These are phyloP conservation scores for Rutilus rutilus DNA, from an alignment of 2,113 vertebrate species.

Conservation along the genomic window DNA sequence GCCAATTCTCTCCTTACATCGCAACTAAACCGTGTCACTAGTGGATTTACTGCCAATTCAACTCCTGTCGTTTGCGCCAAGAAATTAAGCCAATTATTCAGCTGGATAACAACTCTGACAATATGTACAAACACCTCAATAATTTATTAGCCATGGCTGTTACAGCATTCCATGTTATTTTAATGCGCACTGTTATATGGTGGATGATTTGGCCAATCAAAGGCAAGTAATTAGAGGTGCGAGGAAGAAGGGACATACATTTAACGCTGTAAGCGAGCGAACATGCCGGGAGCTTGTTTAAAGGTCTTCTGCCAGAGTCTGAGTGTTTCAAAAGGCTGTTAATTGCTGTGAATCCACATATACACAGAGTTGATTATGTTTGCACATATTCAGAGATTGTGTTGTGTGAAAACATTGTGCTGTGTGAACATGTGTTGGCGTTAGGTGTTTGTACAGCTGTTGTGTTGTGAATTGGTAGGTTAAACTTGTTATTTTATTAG, in stretches of 20 bases:
- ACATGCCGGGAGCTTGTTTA: not conserved
- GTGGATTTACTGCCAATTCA: constrained; percentile 51
- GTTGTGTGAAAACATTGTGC: constrained; percentile 18
- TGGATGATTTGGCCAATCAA: constrained; percentile 58
- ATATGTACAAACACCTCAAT: constrained; percentile 61
- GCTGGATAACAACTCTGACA: constrained; percentile 54
- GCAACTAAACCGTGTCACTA: constrained; percentile 31
- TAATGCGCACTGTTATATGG: constrained; percentile 52
- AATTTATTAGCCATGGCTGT: constrained; percentile 64
- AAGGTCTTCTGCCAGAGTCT: constrained; percentile 15
- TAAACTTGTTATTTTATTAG: not conserved
- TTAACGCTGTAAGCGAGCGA: not conserved
- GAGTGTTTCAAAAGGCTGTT: constrained; percentile 46
- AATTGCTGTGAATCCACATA: constrained; percentile 50
- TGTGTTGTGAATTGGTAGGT: not conserved
- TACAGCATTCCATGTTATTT: constrained; percentile 56
- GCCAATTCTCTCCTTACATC: constrained; percentile 28
- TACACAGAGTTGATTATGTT: constrained; percentile 35
- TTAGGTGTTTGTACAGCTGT: constrained; percentile 30
- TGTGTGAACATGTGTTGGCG: not conserved
- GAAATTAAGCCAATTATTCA: constrained; percentile 63
- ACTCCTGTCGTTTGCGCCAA: constrained; percentile 49
- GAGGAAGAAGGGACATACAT: constrained; percentile 33
- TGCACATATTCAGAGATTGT: constrained; percentile 36
- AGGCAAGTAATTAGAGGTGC: constrained; percentile 60